A percentile compares a stretch with the other conserved stretches of the same genome.
phyloP scores from a whole-genome alignment of 1,140 invertebrate species.

The Limonius californicus region DNA sequence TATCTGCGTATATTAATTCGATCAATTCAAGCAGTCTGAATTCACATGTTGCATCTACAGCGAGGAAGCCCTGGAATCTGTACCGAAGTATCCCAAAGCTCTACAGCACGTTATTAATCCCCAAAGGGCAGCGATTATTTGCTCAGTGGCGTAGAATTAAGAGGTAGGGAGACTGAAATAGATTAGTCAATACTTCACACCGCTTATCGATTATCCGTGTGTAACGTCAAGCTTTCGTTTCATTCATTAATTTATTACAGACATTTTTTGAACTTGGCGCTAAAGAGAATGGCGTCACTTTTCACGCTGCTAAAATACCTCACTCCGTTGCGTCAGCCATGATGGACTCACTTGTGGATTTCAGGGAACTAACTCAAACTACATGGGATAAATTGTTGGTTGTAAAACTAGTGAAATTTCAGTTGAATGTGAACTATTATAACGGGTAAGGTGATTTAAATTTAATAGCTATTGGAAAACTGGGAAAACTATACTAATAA shows the following conservation, averaged over 20 bases:
- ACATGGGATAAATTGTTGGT: too few species aligned
- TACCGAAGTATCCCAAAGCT: constrained; percentile 12
- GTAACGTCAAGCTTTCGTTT: not conserved
- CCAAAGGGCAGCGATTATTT: constrained; percentile 32
- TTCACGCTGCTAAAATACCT: too few species aligned
- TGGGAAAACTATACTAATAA: too few species aligned
- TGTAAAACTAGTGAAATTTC: too few species aligned
- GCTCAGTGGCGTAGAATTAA: constrained; percentile 33
- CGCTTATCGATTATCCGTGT: constrained; percentile 14
- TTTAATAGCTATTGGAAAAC: too few species aligned
- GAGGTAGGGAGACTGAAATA: constrained; percentile 16
- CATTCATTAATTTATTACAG: constrained; percentile 12
- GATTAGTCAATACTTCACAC: constrained; percentile 21
- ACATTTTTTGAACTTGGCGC: not conserved
- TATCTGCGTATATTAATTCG: too few species aligned
- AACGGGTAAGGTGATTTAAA: too few species aligned
- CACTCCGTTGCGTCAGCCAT: too few species aligned
- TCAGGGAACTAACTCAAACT: too few species aligned
- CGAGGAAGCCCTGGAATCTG: not conserved
- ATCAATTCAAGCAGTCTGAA: not conserved
- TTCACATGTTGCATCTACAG: constrained; percentile 14
- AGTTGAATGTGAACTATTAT: too few species aligned
- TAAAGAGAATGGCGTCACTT: too few species aligned
- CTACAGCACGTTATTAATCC: constrained; percentile 31
- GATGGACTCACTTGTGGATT: too few species aligned